These are phyloP conservation scores for Rambutsinella grinnellia DNA, from an alignment of 2,888 invertebrate species.

Conservation along the genomic window DNA sequence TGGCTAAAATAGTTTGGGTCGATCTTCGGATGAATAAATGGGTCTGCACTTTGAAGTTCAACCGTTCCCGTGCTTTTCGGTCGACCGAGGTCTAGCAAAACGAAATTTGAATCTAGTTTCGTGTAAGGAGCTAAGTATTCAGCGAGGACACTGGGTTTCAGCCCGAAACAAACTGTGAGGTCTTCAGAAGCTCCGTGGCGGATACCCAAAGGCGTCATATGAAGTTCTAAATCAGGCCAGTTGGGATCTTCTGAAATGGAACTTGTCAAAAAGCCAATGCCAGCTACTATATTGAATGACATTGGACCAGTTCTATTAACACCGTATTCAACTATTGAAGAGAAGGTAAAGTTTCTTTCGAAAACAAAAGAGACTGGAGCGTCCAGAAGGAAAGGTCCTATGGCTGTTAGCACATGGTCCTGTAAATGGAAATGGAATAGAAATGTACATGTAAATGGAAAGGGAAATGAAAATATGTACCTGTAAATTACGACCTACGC, in stretches of 20 bases:
- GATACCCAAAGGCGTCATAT: conserved; percentile 18
- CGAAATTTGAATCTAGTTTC: conserved; percentile 25
- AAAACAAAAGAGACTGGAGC: conserved; percentile 17
- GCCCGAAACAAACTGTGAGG: conserved; percentile 32
- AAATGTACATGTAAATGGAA: too few relatives aligned
- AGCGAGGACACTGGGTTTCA: conserved; percentile 25
- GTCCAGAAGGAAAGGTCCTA: conserved; percentile 26
- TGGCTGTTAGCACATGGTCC: conserved; percentile 1
- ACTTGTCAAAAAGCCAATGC: conserved; percentile 23
- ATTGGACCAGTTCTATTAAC: conserved; percentile 32
- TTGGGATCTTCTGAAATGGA: neutral
- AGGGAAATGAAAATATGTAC: too few relatives aligned
- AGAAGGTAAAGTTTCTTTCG: conserved; percentile 13
- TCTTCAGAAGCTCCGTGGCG: conserved; percentile 34
- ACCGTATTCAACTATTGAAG: neutral
- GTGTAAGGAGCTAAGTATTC: conserved; percentile 23
- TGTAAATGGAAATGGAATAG: neutral
- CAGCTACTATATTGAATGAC: conserved; percentile 28
- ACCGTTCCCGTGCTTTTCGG: conserved; percentile 20
- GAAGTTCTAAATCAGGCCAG: conserved; percentile 42
- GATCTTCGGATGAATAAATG: conserved; percentile 36
- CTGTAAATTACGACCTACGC: conserved; percentile 43
- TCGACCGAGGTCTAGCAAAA: conserved; percentile 25
- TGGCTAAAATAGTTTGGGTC: conserved; percentile 37
- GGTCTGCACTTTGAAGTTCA: conserved; percentile 25